Evolutionary conservation across 2,113 vertebrate genomes (phyloP), one percentile per base, ranked within the genome.

Genomic region (Otis tarda): DNA sequence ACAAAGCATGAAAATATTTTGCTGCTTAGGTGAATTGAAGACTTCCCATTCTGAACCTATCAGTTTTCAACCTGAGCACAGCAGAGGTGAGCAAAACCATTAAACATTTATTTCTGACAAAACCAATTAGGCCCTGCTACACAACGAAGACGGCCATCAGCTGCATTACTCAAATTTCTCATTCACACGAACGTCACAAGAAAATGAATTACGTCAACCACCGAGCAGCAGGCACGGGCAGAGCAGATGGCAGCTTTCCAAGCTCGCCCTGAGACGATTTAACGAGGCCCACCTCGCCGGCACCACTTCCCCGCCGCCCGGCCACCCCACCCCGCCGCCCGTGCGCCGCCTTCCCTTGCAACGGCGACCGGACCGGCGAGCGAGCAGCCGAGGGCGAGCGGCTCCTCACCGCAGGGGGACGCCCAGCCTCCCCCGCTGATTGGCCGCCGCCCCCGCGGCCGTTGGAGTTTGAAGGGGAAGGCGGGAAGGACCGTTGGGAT

Each of bases 181-280:
- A 15, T 61, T 78, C 82, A 59, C 10, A 0, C 24, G 5, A 6
- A 8, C 1, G 6, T 70, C 75, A 78, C 19, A 9, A 2, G 60
- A 52, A 78, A 91, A 78, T 43, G 11, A 65, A 37, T n/a, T 21
- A 50, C 43, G 21, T 10, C 77, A 45, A 7, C 16, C 11, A 18
- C n/a, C 2, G 20, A 37, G 33, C 69, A 59, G 53, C 45, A 22
- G 31, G 39, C 25, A 20, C 8, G 1, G 47, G 31, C 22, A 3
- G 31, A 28, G 35, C 1, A n/a, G 12, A 6, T 2, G 35, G 3
- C 30, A 41, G 17, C 30, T 22, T 19, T 2, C 24, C 47, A 4
- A 11, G 11, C 6, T 4, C 3, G 17, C 14, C 3, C 41, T 33
- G 83, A 76, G 90, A 41, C 6, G 35, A 63, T 35, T 37, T 18